Base-by-base conservation (phyloP, 2,797 vertebrate species). In the Meda fulgida region DNA sequence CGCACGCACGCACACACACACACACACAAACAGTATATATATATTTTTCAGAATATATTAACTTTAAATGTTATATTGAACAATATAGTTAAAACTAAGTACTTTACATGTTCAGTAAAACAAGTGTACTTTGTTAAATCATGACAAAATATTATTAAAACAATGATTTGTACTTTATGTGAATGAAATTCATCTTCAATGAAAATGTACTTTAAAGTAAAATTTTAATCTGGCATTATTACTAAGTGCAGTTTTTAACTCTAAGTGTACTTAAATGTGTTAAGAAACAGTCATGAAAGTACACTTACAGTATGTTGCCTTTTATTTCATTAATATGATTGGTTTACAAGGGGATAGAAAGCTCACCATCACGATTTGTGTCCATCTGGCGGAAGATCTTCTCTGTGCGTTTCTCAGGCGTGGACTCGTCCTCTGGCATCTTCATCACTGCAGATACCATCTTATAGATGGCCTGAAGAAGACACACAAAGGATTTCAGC, bases 381-480 rank as follows among this genome's bases (percentile, higher is more conserved):
- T 99, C 98, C 98, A 99, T 99, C 94, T 99, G 98, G 76, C 97
- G 96, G 93, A 99, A 99, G 90, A 99, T 99, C 94, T 99, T 99
- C 79, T 99, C 98, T 69, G 98, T 99, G 90, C 98, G 96, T 92
- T 99, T 99, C 92, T 99, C 98, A 7, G 98, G 98, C 40, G 98
- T 99, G 0, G 98, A 98, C 88, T 99, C 98, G 0, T 99, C 98
- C 91, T 99, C 98, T 0, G 98, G 98, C 98, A 99, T 99, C 95
- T 99, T 99, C 98, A 99, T 99, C 88, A 99, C 98, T 0, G 98
- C 98, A 63, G 98, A 99, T 86, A 99, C 98, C 98, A 99, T 99
- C 93, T 98, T 99, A 92, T 99, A 99, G 93, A 99, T 99, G 16
- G 98, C 98, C 98, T 99, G 89, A 80, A 88, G 83, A 86, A 81